Evolutionary conservation across 1,140 invertebrate species (phyloP).

Genomic region (Drosophila lacteicornis): DNA sequence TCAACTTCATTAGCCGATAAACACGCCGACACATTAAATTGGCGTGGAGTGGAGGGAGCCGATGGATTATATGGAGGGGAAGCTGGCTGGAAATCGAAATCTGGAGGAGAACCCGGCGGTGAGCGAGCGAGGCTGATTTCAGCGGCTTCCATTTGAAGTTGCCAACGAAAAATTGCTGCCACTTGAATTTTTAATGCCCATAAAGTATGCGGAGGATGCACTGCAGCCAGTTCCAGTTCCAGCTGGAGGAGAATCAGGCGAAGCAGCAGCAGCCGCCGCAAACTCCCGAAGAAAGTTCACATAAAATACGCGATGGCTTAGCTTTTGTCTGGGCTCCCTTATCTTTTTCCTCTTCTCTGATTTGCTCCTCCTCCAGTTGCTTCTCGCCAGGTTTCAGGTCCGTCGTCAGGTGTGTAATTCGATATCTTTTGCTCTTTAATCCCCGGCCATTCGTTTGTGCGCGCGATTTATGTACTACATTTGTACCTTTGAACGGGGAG

Average conservation of each 20-base stretch:
- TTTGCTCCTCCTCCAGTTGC: background rate
- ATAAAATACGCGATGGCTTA: slow-evolving; percentile 80
- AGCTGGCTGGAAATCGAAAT: slow-evolving; percentile 26
- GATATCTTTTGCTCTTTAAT: slow-evolving; percentile 84
- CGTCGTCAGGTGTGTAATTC: slow-evolving; percentile 84
- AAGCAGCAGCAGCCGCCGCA: slow-evolving; percentile 24
- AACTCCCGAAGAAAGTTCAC: slow-evolving; percentile 77
- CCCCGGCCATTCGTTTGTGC: slow-evolving; percentile 80
- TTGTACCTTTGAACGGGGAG: slow-evolving; percentile 61
- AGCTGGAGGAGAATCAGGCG: slow-evolving; percentile 7
- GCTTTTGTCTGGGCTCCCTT: slow-evolving; percentile 70
- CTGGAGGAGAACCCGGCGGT: background rate
- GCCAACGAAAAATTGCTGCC: slow-evolving; percentile 84
- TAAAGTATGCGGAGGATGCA: slow-evolving; percentile 82
- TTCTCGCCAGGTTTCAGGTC: slow-evolving; percentile 18
- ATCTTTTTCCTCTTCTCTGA: background rate
- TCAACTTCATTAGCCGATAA: slow-evolving; percentile 85
- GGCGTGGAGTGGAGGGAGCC: slow-evolving; percentile 31
- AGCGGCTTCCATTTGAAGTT: slow-evolving; percentile 82
- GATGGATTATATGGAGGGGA: slow-evolving; percentile 18
- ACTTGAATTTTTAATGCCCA: slow-evolving; percentile 84
- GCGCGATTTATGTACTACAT: slow-evolving; percentile 83
- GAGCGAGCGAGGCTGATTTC: slow-evolving; percentile 23
- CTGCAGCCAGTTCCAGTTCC: slow-evolving; percentile 45
- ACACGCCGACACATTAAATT: slow-evolving; percentile 85